A percentile compares a stretch with the other conserved stretches of the same genome.
These are phyloP conservation scores for Chelon auratus DNA, from an alignment of 2,797 vertebrate species.

Conservation along the genomic window DNA sequence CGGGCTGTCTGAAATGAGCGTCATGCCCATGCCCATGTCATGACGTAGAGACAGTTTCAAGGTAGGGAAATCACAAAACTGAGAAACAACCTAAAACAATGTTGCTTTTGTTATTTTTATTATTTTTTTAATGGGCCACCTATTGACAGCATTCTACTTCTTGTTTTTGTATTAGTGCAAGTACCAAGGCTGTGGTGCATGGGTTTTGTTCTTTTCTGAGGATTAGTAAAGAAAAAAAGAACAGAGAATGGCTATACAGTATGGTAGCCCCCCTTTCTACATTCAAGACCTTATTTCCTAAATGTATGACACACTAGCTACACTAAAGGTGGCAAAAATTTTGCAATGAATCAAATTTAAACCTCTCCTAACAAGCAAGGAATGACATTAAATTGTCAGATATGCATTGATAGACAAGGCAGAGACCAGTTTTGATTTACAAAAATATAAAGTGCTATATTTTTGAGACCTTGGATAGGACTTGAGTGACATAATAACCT, in stretches of 20 bases:
- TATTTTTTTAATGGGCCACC: not conserved
- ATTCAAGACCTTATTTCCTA: no score
- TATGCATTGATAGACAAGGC: not conserved
- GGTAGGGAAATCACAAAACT: no score
- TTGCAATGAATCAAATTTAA: no score
- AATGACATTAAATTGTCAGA: not conserved
- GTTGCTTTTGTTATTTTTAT: not conserved
- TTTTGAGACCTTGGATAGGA: not conserved
- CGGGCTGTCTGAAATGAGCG: no score
- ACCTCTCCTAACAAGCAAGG: no score
- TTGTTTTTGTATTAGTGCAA: not conserved
- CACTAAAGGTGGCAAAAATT: no score
- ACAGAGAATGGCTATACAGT: no score
- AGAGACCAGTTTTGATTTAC: not conserved
- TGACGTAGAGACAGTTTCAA: not conserved
- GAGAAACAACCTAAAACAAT: not conserved
- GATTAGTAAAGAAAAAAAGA: no score
- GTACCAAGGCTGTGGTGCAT: not conserved
- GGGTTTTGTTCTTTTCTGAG: not conserved
- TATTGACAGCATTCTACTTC: not conserved
- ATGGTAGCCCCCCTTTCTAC: no score
- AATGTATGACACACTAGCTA: no score
- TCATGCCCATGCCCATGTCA: no score
- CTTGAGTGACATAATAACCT: not conserved
- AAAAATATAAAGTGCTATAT: not conserved